Conservation (phyloP, 2,888 invertebrate species). For the Gastrophysa polygoni region DNA sequence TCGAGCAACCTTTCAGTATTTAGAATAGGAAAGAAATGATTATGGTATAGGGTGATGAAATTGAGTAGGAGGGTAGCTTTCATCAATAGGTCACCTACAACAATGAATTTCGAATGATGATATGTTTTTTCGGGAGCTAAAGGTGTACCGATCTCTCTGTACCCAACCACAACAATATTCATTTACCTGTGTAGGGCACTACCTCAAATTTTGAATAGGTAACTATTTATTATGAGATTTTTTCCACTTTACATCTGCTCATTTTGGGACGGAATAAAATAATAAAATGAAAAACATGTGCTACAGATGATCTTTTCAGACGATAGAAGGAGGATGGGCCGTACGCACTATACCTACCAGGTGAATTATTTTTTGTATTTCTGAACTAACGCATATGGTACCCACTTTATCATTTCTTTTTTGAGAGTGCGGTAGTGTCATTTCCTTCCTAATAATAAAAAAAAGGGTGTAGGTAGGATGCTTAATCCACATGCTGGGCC, state of each 20-base stretch:
- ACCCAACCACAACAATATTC: background rate
- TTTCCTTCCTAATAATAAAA: background rate
- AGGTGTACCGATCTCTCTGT: background rate
- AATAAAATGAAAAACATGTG: conserved; percentile 26
- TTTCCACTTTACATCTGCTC: conserved; percentile 24
- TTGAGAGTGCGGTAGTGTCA: background rate
- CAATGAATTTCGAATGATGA: background rate
- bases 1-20: too few relatives aligned
- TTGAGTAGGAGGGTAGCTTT: background rate
- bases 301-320: conserved; percentile 21
- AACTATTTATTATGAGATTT: conserved; percentile 4
- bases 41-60: background rate
- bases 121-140: background rate
- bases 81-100: background rate
- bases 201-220: background rate
- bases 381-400: background rate
- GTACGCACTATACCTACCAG: background rate
- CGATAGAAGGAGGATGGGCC: background rate
- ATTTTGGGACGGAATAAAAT: conserved; percentile 24
- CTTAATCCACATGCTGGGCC: background rate
- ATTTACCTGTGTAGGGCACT: background rate
- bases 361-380: background rate
- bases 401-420: background rate
- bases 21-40: too few relatives aligned
- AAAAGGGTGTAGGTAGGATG: background rate